Evolutionary conservation across 1,140 invertebrate genomes (phyloP).

Genomic region (Temnothorax longispinosus): DNA sequence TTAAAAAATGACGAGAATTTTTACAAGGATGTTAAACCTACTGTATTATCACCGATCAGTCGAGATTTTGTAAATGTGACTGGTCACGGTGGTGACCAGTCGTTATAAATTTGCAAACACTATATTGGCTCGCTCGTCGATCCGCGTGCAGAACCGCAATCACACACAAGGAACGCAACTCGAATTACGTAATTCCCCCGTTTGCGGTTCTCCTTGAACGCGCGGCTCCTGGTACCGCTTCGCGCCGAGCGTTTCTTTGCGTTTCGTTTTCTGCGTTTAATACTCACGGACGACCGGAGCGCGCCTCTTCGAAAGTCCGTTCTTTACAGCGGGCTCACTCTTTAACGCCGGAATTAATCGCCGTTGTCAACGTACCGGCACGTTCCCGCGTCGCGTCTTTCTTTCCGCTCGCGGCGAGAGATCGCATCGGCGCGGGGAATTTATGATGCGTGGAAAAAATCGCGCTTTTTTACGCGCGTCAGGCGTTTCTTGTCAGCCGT

Average conservation of each 20-base stretch:
- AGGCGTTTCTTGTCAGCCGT: neutral
- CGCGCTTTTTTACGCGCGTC: slow-evolving; percentile 13
- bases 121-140: neutral
- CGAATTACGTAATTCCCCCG: slow-evolving; percentile 73
- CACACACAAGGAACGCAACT: slow-evolving; percentile 64
- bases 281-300: neutral
- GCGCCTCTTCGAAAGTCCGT: slow-evolving; percentile 49
- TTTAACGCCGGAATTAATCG: slow-evolving; percentile 46
- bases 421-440: slow-evolving; percentile 6
- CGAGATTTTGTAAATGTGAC: neutral
- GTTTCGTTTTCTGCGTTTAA: slow-evolving; percentile 59
- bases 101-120: slow-evolving; percentile 19
- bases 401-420: slow-evolving; percentile 15
- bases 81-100: neutral
- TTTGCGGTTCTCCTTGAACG: slow-evolving; percentile 77
- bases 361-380: slow-evolving; percentile 37
- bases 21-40: neutral
- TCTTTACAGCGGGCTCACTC: neutral
- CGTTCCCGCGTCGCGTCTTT: neutral
- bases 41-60: neutral
- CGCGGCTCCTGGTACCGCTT: slow-evolving; percentile 67
- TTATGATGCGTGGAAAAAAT: slow-evolving; percentile 37
- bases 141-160: slow-evolving; percentile 9
- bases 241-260: slow-evolving; percentile 62
- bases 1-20: neutral